A percentile compares a stretch with the other conserved stretches of the same genome.
Evolutionary conservation across 1,140 invertebrate genomes (phyloP).

Genomic region (Mesaphorura yosii): DNA sequence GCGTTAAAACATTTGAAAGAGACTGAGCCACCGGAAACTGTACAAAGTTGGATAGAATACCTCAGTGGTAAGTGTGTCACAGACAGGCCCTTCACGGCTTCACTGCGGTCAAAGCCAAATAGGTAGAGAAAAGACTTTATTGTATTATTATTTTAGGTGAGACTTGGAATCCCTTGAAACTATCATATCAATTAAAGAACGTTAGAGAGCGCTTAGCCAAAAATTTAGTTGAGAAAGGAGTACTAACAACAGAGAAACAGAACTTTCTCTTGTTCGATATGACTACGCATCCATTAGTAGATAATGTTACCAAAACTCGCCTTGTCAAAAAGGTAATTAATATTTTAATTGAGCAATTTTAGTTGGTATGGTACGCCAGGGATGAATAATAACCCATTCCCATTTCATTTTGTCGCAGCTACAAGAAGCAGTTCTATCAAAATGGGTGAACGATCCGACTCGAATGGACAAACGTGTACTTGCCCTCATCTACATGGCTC

Average conservation of each 20-base stretch:
- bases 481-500: slow-evolving; percentile 85
- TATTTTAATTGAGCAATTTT: not conserved
- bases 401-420: slow-evolving; percentile 48
- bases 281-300: slow-evolving; percentile 98
- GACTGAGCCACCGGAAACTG: slow-evolving; percentile 90
- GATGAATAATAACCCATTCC: not conserved
- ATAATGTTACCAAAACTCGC: slow-evolving; percentile 88
- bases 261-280: slow-evolving; percentile 99
- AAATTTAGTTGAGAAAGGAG: slow-evolving; percentile 98
- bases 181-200: slow-evolving; percentile 96
- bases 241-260: slow-evolving; percentile 99
- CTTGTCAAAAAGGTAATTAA: slow-evolving; percentile 82
- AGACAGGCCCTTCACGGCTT: no score
- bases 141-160: slow-evolving; percentile 58
- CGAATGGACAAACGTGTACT: slow-evolving; percentile 91
- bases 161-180: slow-evolving; percentile 99
- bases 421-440: slow-evolving; percentile 78
- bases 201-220: slow-evolving; percentile 97
- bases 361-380: not conserved
- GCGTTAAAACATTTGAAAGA: slow-evolving; percentile 97
- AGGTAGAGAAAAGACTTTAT: no score
- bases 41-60: slow-evolving; percentile 99
- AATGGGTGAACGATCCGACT: slow-evolving; percentile 96
- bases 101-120: no score
- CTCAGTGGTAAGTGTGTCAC: slow-evolving; percentile 66